Evolutionary conservation across 2,888 invertebrate genomes (phyloP).

Genomic region (Rapana venosa): DNA sequence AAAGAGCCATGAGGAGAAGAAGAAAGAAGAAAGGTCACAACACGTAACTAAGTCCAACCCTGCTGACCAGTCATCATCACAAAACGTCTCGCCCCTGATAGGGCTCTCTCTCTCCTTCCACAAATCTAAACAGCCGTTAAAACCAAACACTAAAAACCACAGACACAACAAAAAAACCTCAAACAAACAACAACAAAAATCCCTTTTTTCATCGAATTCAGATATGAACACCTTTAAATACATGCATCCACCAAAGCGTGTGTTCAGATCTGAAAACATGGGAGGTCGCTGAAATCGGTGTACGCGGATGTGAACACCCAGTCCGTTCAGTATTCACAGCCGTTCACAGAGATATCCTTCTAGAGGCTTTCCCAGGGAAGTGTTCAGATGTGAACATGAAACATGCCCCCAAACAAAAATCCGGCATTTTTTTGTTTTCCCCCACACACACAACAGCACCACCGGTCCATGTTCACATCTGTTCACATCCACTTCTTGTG

Average conservation of each 20-base stretch:
- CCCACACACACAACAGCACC: not conserved
- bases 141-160: not conserved
- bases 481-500: slow-evolving; percentile 16
- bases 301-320: slow-evolving; percentile 12
- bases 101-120: too few species aligned
- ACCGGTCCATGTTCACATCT: slow-evolving; percentile 1
- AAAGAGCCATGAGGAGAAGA: not conserved
- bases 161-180: not conserved
- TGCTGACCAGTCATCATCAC: too few species aligned
- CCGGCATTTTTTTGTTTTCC: not conserved
- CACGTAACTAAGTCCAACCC: too few species aligned
- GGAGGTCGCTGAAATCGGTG: not conserved
- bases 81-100: too few species aligned
- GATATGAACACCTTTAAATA: not conserved
- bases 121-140: too few species aligned
- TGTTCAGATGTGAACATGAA: slow-evolving; percentile 35
- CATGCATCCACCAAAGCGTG: not conserved
- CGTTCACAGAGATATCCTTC: slow-evolving; percentile 8
- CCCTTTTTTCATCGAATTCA: not conserved
- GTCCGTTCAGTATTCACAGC: slow-evolving; percentile 4
- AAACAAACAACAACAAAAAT: not conserved
- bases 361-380: not conserved
- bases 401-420: not conserved
- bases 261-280: not conserved
- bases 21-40: too few species aligned